Conservation (phyloP, 2,888 invertebrate genomes). For the Drosophila borborema region DNA sequence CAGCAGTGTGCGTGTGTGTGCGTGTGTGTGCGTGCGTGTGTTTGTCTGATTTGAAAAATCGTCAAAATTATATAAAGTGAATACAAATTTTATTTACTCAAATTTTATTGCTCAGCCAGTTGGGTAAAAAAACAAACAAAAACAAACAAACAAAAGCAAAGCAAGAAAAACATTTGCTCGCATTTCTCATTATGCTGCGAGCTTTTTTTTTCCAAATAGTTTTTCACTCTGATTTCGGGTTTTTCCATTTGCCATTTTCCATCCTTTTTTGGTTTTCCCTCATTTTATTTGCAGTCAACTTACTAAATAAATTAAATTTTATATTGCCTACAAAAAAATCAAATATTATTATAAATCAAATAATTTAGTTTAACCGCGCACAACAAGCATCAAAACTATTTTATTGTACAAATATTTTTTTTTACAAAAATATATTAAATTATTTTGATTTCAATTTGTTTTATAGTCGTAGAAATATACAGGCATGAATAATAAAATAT, state of each 20-base stretch:
- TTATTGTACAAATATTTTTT: neutral
- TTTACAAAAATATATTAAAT: neutral
- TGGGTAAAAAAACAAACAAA: conserved; percentile 23
- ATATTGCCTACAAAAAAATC: neutral
- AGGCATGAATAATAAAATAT: too few species aligned
- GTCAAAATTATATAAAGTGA: conserved; percentile 81
- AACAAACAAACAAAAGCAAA: conserved; percentile 20
- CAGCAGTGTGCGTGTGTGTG: too few species aligned
- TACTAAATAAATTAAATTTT: neutral
- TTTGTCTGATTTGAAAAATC: conserved; percentile 73
- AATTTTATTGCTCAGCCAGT: conserved; percentile 64
- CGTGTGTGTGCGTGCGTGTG: neutral
- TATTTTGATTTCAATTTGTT: neutral
- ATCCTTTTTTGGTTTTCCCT: neutral
- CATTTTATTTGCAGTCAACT: neutral
- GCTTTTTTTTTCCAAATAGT: conserved; percentile 1
- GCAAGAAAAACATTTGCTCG: conserved; percentile 4
- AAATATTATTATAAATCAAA: neutral
- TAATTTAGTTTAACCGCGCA: neutral
- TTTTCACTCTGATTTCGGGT: neutral
- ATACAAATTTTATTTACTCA: conserved; percentile 78
- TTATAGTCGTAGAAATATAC: too few species aligned
- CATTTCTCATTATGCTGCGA: conserved; percentile 10
- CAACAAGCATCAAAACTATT: neutral
- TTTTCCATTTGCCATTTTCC: neutral